Evolutionary conservation across 2,888 invertebrate genomes (phyloP).

Genomic region (Gortyna flavago): DNA sequence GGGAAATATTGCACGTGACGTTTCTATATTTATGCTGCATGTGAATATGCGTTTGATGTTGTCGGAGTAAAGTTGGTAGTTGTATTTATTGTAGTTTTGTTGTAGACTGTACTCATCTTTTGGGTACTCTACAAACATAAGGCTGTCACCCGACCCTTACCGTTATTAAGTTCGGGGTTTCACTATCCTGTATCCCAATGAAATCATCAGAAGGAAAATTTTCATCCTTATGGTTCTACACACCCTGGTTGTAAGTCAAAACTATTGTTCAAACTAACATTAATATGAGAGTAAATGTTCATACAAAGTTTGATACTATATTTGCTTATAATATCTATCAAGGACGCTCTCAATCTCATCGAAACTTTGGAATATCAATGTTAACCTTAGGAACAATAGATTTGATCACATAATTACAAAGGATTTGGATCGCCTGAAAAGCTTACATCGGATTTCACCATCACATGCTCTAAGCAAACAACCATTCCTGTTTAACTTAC

Average conservation of each 20-base stretch:
- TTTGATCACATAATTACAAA: conserved; percentile 8
- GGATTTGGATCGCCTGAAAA: conserved; percentile 17
- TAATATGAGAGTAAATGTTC: conserved; percentile 51
- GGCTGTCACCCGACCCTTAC: conserved; percentile 62
- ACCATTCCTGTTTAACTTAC: not conserved
- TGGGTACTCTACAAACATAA: conserved; percentile 58
- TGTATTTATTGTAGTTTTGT: conserved; percentile 57
- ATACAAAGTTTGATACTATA: conserved; percentile 40
- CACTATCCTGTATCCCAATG: conserved; percentile 62
- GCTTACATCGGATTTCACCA: not conserved
- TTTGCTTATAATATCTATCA: conserved; percentile 42
- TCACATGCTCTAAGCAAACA: not conserved
- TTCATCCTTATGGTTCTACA: conserved; percentile 43
- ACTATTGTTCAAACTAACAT: conserved; percentile 58
- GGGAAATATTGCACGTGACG: conserved; percentile 56
- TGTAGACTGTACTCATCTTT: conserved; percentile 61
- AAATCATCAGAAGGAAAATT: conserved; percentile 68
- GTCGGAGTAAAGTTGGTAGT: conserved; percentile 19
- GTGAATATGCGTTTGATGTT: conserved; percentile 45
- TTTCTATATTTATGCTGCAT: conserved; percentile 56
- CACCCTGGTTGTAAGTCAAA: conserved; percentile 52
- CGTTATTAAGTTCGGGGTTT: conserved; percentile 69
- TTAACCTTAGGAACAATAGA: conserved; percentile 22
- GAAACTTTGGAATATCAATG: conserved; percentile 38
- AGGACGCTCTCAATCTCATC: conserved; percentile 29